A percentile compares a stretch with the other conserved stretches of the same genome.
Evolutionary conservation across 1,140 invertebrate species (phyloP).

Genomic region (Trichonephila clavata): DNA sequence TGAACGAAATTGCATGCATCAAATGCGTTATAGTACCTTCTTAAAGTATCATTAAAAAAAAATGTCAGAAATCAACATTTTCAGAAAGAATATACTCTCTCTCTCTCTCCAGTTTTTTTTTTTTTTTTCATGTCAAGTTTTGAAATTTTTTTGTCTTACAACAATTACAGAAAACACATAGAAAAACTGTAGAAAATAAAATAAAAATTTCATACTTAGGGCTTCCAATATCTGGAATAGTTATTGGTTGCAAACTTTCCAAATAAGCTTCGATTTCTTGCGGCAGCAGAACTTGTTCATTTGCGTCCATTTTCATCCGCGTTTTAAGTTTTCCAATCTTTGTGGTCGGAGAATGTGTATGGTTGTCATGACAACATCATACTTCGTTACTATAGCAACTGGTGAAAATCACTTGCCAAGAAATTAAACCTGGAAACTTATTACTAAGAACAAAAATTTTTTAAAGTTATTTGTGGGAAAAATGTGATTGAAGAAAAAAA

Average conservation of each 20-base stretch:
- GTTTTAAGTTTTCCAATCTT: neutral
- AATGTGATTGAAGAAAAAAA: too few species aligned
- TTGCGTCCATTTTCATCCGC: neutral
- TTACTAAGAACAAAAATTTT: too few species aligned
- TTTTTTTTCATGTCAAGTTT: too few species aligned
- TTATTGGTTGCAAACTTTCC: constrained; percentile 21
- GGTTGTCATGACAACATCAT: neutral
- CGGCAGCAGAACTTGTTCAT: constrained; percentile 13
- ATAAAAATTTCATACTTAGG: constrained; percentile 23
- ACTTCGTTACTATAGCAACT: neutral
- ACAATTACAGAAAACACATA: neutral
- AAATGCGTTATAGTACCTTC: neutral
- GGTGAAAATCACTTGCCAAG: neutral
- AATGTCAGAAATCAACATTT: neutral
- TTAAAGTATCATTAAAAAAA: neutral
- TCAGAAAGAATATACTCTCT: neutral
- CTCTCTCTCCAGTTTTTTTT: too few species aligned
- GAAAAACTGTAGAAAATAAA: neutral
- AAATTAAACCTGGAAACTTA: too few species aligned
- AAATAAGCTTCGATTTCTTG: constrained; percentile 59
- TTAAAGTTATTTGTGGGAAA: too few species aligned
- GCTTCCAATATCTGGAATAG: constrained; percentile 60
- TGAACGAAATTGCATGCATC: too few species aligned
- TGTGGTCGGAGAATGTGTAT: neutral
- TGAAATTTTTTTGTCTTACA: neutral